Conservation (phyloP, 1,140 invertebrate genomes). For the Brachionus plicatilis region DNA sequence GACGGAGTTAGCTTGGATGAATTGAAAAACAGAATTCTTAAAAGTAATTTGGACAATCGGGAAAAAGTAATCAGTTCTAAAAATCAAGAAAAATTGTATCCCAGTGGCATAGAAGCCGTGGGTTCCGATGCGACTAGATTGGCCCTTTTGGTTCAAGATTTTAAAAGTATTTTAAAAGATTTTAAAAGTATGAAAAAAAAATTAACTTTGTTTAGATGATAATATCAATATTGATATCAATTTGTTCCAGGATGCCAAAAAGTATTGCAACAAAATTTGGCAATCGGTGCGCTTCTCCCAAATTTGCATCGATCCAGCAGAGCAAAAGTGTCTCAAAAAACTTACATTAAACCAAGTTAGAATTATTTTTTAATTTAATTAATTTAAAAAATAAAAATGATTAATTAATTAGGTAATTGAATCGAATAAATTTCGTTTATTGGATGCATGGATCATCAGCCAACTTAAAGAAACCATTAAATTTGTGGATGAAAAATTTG, state of each 20-base stretch:
- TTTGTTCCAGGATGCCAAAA: conserved; percentile 30
- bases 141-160: conserved; percentile 84
- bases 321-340: background rate
- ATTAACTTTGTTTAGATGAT: background rate
- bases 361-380: background rate
- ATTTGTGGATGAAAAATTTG: conserved; percentile 92
- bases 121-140: conserved; percentile 96
- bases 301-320: background rate
- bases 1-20: conserved; percentile 72
- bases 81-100: conserved; percentile 79
- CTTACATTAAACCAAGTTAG: background rate
- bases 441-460: conserved; percentile 78
- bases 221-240: conserved; percentile 38
- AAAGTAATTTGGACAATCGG: conserved; percentile 74
- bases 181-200: conserved; percentile 90
- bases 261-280: conserved; percentile 92
- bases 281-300: conserved; percentile 92
- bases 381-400: background rate
- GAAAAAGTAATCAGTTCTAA: conserved; percentile 74
- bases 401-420: background rate
- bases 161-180: conserved; percentile 64
- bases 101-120: conserved; percentile 95
- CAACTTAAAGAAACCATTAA: conserved; percentile 85
- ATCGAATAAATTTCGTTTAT: conserved; percentile 59
- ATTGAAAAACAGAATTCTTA: background rate